These are phyloP conservation scores for Thyatira batis DNA, from an alignment of 2,888 invertebrate species.

Conservation along the genomic window DNA sequence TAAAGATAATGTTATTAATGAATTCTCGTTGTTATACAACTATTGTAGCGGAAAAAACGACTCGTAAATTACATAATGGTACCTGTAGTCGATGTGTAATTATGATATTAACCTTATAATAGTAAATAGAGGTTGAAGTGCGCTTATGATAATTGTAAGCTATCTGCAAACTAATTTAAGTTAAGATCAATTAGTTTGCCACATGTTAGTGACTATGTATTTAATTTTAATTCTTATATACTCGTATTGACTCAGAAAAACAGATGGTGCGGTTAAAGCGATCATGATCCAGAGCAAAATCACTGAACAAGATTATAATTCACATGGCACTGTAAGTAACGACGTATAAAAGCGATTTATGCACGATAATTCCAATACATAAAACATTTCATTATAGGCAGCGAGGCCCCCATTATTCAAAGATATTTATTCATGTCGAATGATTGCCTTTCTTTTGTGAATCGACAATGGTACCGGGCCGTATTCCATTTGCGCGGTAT, in stretches of 20 bases:
- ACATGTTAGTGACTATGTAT: slow-evolving; percentile 38
- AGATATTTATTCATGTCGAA: slow-evolving; percentile 82
- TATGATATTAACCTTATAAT: neutral
- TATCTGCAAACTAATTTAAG: slow-evolving; percentile 20
- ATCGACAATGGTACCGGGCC: slow-evolving; percentile 72
- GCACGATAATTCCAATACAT: slow-evolving; percentile 75
- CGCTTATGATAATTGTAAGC: slow-evolving; percentile 1
- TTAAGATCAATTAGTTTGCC: slow-evolving; percentile 38
- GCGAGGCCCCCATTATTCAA: slow-evolving; percentile 74
- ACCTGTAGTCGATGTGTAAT: neutral
- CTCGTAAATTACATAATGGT: neutral
- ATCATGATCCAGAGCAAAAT: slow-evolving; percentile 30
- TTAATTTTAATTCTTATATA: no score
- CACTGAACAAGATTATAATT: slow-evolving; percentile 39
- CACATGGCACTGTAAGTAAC: slow-evolving; percentile 53
- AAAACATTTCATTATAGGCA: slow-evolving; percentile 79
- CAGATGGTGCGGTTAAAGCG: slow-evolving; percentile 25
- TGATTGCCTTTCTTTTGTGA: slow-evolving; percentile 81
- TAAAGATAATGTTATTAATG: slow-evolving; percentile 27
- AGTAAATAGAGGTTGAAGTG: neutral
- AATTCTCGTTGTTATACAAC: slow-evolving; percentile 15
- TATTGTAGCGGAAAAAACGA: neutral
- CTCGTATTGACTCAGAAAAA: neutral
- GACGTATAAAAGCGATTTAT: slow-evolving; percentile 65
- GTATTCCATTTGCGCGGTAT: slow-evolving; percentile 74